Conservation (phyloP, 2,797 vertebrate species). For the Pseudomugil tenellus region DNA sequence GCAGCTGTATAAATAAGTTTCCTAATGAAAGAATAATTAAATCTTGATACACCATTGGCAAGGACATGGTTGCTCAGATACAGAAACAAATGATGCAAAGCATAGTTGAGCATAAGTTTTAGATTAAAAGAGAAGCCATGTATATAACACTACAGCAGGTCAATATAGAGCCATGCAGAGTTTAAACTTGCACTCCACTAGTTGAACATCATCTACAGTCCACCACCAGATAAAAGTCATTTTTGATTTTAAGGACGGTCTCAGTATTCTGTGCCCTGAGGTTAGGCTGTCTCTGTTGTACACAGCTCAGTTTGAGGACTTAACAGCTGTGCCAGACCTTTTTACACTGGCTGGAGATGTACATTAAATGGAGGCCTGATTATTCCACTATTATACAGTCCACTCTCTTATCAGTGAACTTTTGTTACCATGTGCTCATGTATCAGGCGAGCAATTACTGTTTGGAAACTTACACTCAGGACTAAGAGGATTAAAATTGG, state of each 20-base stretch:
- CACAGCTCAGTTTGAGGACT: conserved; percentile 38
- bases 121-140: conserved; percentile 15
- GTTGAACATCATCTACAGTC: conserved; percentile 50
- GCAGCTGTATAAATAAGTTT: neutral
- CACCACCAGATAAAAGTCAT: conserved; percentile 53
- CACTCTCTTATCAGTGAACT: neutral
- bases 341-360: neutral
- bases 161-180: conserved; percentile 34
- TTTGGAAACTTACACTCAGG: conserved; percentile 23
- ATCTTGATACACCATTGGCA: conserved; percentile 6
- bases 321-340: conserved; percentile 15
- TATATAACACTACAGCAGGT: conserved; percentile 33
- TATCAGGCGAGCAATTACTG: conserved; percentile 4
- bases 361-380: conserved; percentile 6
- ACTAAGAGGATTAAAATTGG: conserved; percentile 32
- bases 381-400: neutral
- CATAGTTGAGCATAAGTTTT: conserved; percentile 7
- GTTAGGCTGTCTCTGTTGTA: conserved; percentile 45
- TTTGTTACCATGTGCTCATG: neutral
- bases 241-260: conserved; percentile 61
- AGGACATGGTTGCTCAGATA: neutral
- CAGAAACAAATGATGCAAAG: conserved; percentile 13
- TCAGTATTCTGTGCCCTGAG: conserved; percentile 48
- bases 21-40: conserved; percentile 21
- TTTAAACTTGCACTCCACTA: conserved; percentile 63